Conservation (phyloP, 2,888 invertebrate genomes). For the Rosalia funebris region DNA sequence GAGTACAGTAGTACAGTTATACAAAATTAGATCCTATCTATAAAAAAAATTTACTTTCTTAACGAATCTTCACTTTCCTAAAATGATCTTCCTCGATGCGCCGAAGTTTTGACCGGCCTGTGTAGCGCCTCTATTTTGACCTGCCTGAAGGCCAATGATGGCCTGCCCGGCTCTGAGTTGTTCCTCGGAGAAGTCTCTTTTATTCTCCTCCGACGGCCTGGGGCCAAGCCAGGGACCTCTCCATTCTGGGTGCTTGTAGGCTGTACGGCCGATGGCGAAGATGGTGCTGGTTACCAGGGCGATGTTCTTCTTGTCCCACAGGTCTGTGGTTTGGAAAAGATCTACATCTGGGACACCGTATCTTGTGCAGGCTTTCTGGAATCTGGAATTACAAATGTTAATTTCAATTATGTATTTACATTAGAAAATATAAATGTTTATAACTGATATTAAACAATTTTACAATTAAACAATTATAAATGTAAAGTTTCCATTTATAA, state of each 20-base stretch:
- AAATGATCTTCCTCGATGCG: constrained; percentile 82
- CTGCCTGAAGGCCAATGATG: constrained; percentile 90
- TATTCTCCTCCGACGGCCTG: constrained; percentile 85
- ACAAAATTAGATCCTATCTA: constrained; percentile 22
- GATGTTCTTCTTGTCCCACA: constrained; percentile 92
- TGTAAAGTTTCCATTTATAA: too few relatives aligned
- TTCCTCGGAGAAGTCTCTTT: constrained; percentile 82
- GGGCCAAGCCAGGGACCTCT: constrained; percentile 86
- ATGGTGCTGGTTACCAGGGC: constrained; percentile 87
- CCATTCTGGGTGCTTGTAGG: constrained; percentile 86
- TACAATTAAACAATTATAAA: too few relatives aligned
- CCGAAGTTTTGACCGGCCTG: constrained; percentile 90
- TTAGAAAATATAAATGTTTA: too few relatives aligned
- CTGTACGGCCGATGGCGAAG: constrained; percentile 88
- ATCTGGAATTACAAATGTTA: constrained; percentile 68
- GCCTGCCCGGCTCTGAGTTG: constrained; percentile 82
- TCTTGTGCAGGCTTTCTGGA: constrained; percentile 82
- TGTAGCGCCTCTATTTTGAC: constrained; percentile 84
- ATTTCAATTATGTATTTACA: too few relatives aligned
- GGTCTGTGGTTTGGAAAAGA: constrained; percentile 90
- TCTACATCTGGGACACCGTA: constrained; percentile 89
- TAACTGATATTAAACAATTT: too few relatives aligned
- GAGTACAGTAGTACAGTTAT: constrained; percentile 12
- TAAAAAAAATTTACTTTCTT: constrained; percentile 14
- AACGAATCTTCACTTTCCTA: constrained; percentile 72